Conservation (phyloP, 2,888 invertebrate genomes). For the Parthenolecanium corni region DNA sequence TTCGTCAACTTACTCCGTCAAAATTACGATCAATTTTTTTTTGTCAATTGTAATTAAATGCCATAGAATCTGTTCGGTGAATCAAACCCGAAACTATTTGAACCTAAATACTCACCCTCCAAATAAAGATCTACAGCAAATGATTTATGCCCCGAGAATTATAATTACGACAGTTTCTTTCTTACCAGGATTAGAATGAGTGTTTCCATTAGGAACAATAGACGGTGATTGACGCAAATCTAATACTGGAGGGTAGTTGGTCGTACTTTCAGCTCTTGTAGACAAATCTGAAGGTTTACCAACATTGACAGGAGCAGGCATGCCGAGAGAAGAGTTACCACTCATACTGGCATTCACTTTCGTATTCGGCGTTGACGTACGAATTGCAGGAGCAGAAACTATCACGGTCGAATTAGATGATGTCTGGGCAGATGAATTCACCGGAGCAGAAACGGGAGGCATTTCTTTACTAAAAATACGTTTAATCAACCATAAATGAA, state of each 20-base stretch:
- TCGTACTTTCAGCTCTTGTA: neutral
- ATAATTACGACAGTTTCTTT: neutral
- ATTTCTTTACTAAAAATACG: neutral
- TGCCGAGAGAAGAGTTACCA: neutral
- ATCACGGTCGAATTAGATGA: neutral
- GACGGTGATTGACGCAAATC: conserved; percentile 41
- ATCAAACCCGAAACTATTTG: too few relatives aligned
- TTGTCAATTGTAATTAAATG: too few relatives aligned
- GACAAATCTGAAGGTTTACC: too few relatives aligned
- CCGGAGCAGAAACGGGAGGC: neutral
- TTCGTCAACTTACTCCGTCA: too few relatives aligned
- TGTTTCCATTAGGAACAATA: conserved; percentile 31
- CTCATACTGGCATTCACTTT: neutral
- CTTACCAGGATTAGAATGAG: conserved; percentile 32
- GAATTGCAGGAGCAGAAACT: neutral
- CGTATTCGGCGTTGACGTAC: neutral
- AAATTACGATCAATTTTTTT: too few relatives aligned
- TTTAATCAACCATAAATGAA: neutral
- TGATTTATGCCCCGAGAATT: neutral
- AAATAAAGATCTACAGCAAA: too few relatives aligned
- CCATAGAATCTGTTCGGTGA: too few relatives aligned
- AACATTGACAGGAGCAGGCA: too few relatives aligned
- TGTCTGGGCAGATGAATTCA: neutral
- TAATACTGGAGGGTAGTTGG: conserved; percentile 33
- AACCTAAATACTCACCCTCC: too few relatives aligned